These are phyloP conservation scores for Blennius ocellaris DNA, from an alignment of 2,113 vertebrate species.

Conservation along the genomic window DNA sequence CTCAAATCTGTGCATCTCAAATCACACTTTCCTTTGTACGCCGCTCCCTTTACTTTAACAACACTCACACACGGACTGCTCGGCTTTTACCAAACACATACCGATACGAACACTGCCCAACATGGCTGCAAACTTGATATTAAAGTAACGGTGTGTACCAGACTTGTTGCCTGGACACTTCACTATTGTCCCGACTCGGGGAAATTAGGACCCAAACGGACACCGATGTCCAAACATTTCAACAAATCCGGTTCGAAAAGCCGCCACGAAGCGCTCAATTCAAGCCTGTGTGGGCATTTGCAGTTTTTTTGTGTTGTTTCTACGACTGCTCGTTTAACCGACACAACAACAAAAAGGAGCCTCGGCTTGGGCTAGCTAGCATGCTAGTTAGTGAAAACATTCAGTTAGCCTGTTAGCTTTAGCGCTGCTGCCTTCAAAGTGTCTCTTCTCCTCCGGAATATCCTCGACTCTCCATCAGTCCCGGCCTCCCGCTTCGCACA, in stretches of 20 bases:
- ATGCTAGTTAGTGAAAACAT: slow-evolving; percentile 68
- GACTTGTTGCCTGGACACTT: slow-evolving; percentile 69
- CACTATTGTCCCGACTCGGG: slow-evolving; percentile 55
- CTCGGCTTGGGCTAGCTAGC: slow-evolving; percentile 41
- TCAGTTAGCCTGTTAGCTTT: slow-evolving; percentile 78
- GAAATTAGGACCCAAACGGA: slow-evolving; percentile 25
- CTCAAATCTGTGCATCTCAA: slow-evolving; percentile 14
- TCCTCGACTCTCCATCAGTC: neutral
- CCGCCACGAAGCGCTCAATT: neutral
- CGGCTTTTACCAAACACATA: neutral
- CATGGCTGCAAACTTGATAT: slow-evolving; percentile 17
- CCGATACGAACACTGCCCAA: neutral
- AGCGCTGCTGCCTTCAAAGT: slow-evolving; percentile 33
- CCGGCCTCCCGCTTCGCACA: neutral
- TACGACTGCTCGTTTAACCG: neutral
- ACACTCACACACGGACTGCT: no score
- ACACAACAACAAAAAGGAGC: neutral
- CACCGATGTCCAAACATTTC: slow-evolving; percentile 14
- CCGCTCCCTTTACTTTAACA: slow-evolving; percentile 4
- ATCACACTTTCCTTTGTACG: slow-evolving; percentile 37
- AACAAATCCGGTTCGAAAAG: slow-evolving; percentile 3
- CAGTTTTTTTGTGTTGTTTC: no score
- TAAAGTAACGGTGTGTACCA: slow-evolving; percentile 19
- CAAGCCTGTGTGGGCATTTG: neutral
- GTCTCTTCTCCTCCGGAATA: slow-evolving; percentile 5